phyloP scores from a whole-genome alignment of 2,797 vertebrate species.

The Acanthurus lineatus region DNA sequence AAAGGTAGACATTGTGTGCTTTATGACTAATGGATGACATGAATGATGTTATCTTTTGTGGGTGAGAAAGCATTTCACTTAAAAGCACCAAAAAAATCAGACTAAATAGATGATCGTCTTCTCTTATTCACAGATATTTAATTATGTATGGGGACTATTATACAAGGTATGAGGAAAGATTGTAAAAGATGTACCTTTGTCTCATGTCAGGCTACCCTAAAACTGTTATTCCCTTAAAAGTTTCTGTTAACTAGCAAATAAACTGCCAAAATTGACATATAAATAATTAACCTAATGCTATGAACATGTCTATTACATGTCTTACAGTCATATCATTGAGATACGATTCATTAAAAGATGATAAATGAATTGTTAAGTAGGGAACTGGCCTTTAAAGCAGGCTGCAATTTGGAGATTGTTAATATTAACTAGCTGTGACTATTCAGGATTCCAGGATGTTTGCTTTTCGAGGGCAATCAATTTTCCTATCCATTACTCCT shows the following conservation, averaged over 20 bases:
- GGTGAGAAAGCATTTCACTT: slow-evolving; percentile 15
- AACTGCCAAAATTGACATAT: neutral
- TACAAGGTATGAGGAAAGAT: slow-evolving; percentile 13
- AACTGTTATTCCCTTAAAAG: neutral
- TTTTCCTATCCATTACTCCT: slow-evolving; percentile 39
- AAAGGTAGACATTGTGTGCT: neutral
- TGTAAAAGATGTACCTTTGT: neutral
- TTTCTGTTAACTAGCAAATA: neutral
- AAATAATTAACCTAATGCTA: slow-evolving; percentile 4
- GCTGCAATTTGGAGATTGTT: slow-evolving; percentile 33
- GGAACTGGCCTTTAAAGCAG: slow-evolving; percentile 27
- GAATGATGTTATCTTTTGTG: slow-evolving; percentile 26
- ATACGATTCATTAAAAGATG: neutral
- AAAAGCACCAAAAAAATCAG: slow-evolving; percentile 21
- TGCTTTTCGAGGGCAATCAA: slow-evolving; percentile 54
- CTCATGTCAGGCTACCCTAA: neutral
- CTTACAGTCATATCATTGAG: neutral
- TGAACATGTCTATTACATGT: neutral
- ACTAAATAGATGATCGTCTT: slow-evolving; percentile 15
- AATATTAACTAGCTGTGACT: slow-evolving; percentile 49
- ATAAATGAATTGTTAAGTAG: neutral
- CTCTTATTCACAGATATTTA: neutral
- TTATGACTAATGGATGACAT: slow-evolving; percentile 17
- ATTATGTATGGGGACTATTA: slow-evolving; percentile 33
- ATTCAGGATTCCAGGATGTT: slow-evolving; percentile 61